Evolutionary conservation across 2,113 vertebrate species (phyloP), one percentile per base, ranked within the genome.

Genomic region (Girardinichthys multiradiatus): DNA sequence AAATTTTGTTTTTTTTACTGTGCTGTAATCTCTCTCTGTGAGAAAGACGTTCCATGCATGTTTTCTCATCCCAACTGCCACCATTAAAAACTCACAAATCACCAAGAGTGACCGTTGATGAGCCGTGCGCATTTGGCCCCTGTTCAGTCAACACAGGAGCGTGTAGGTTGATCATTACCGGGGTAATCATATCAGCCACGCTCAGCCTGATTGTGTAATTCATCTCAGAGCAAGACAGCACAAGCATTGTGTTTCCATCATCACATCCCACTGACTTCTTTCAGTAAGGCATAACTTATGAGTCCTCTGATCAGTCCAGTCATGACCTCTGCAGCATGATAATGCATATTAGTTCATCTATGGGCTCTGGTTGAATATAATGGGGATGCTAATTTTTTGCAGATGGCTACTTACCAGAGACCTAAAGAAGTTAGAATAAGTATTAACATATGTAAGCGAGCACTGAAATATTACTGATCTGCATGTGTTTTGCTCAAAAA

Each of bases 131-230:
- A 61, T 84, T 57, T n/a, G 29, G 68, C 19, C 70, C 14, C 68
- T 33, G 51, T 60, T 61, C 74, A 19, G 57, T 67, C 64, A 57
- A 42, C 68, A 24, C 51, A 63, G 57, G 27, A 64, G 33, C 4
- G 33, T 78, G 64, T 86, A 59, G 85, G 84, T 12, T 13, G 61
- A 28, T 87, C 82, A 86, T 92, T 86, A 91, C 79, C 57, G 17
- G 10, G 48, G 33, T 88, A 87, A 89, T 89, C 68, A 64, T 54
- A 80, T 86, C 58, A 82, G 68, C 83, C 57, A 57, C 33, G 21
- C 57, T 70, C 72, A 82, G 70, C 27, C 61, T 72, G 72, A 86
- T 76, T 71, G 69, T 35, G 74, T 83, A 59, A 89, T 84, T 84
- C 64, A 85, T 87, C 67, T 76, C n/a, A 1, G 4, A 58, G 74